Evolutionary conservation across 2,113 vertebrate species (phyloP).

Genomic region (Taurulus bubalis): DNA sequence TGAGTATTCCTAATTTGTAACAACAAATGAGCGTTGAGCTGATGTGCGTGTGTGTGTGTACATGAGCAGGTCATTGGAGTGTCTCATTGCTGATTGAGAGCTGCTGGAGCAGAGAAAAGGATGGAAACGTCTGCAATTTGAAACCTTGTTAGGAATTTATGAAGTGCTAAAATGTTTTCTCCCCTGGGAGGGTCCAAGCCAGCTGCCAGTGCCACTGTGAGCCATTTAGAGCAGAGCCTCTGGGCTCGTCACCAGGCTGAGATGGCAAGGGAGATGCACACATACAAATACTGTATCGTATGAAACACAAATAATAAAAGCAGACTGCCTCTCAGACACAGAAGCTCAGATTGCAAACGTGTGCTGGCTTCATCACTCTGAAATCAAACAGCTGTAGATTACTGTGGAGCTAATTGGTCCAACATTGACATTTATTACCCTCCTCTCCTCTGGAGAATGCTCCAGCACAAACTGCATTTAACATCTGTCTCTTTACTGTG

Average conservation of each 20-base stretch:
- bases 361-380: conserved; percentile 67
- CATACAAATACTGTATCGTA: conserved; percentile 33
- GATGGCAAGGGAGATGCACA: conserved; percentile 55
- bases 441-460: conserved; percentile 44
- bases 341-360: conserved; percentile 56
- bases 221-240: conserved; percentile 83
- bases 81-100: conserved; percentile 71
- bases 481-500: conserved; percentile 46
- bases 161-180: conserved; percentile 99
- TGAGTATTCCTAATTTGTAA: conserved; percentile 34
- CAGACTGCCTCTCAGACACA: conserved; percentile 12
- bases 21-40: conserved; percentile 28
- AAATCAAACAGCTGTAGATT: conserved; percentile 81
- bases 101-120: conserved; percentile 85
- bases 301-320: conserved; percentile 36
- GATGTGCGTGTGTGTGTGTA: conserved; percentile 22
- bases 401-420: conserved; percentile 80
- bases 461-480: conserved; percentile 53
- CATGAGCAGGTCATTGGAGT: conserved; percentile 44
- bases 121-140: conserved; percentile 91
- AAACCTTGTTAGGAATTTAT: conserved; percentile 99
- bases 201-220: conserved; percentile 88
- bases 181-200: conserved; percentile 90
- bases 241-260: conserved; percentile 62
- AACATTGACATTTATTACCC: conserved; percentile 70